A percentile compares a stretch with the other conserved stretches of the same genome.
Evolutionary conservation across 2,113 vertebrate species (phyloP).

Genomic region (Maccullochella peelii): DNA sequence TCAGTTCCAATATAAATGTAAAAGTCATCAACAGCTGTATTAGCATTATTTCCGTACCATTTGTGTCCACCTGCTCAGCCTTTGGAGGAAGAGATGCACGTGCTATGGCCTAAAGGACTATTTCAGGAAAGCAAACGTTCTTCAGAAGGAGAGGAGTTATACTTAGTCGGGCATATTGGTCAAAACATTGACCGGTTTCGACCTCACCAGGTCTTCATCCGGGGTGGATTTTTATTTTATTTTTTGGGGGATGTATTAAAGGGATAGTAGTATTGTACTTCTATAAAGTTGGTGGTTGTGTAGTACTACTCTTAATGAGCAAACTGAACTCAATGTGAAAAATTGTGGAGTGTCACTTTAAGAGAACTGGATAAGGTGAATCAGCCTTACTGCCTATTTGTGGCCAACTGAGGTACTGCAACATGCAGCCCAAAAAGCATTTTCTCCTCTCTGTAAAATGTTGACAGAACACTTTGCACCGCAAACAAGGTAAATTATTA

Average conservation of each 20-base stretch:
- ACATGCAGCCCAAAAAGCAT: too few relatives aligned
- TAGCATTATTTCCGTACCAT: background rate
- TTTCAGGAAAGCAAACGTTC: too few relatives aligned
- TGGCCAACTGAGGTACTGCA: background rate
- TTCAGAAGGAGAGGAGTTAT: background rate
- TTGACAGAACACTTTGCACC: background rate
- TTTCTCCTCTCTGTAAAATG: background rate
- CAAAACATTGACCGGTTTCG: background rate
- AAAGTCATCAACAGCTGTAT: background rate
- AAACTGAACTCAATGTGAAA: background rate
- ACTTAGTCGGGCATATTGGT: background rate
- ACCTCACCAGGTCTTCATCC: background rate
- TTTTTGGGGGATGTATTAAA: background rate
- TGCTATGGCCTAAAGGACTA: too few relatives aligned
- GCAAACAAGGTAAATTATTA: background rate
- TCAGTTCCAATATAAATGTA: background rate
- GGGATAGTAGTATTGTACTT: background rate
- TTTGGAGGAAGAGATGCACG: too few relatives aligned
- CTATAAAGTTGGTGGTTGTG: background rate
- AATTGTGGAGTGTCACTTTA: background rate
- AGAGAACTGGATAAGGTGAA: background rate
- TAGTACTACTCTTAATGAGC: background rate
- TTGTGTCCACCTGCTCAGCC: background rate
- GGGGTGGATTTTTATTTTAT: too few relatives aligned
- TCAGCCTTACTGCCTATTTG: background rate